Evolutionary conservation across 92 coral and sea anemone species (phyloP).

Genomic region (Anthopleura xanthogrammica): DNA sequence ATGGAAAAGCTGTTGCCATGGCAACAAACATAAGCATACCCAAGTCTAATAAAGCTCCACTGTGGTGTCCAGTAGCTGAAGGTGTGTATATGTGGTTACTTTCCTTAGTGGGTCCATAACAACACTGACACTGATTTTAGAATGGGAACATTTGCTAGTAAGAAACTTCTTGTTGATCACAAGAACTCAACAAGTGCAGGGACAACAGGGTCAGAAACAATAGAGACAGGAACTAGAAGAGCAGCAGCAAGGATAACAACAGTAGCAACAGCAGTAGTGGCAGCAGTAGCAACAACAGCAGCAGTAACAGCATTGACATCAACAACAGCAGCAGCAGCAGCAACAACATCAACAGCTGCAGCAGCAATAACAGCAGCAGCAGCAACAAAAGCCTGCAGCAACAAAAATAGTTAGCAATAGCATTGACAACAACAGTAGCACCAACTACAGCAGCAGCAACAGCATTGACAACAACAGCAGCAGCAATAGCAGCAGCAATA

Average conservation of each 20-base stretch:
- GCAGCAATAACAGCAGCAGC: neutral
- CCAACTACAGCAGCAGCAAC: no score
- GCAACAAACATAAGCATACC: conserved; percentile 50
- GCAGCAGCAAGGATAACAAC: neutral
- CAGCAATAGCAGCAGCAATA: neutral
- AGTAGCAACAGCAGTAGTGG: neutral
- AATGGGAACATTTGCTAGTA: no score
- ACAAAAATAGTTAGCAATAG: neutral
- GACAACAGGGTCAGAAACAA: neutral
- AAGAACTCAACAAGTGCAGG: neutral
- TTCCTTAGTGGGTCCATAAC: neutral
- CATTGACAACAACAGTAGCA: neutral
- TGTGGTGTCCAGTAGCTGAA: conserved; percentile 88
- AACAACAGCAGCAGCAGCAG: neutral
- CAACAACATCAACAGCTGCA: neutral
- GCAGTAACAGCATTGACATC: neutral
- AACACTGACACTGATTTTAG: neutral
- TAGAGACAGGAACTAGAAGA: no score
- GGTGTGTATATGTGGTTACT: conserved; percentile 37
- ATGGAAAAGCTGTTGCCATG: conserved; percentile 26
- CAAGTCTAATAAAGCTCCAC: conserved; percentile 40
- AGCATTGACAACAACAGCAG: neutral
- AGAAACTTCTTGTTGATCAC: no score
- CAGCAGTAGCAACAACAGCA: neutral
- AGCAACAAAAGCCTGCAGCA: neutral